Base-by-base conservation (phyloP, 2,797 vertebrate species). In the Gymnoscopelus braueri region DNA sequence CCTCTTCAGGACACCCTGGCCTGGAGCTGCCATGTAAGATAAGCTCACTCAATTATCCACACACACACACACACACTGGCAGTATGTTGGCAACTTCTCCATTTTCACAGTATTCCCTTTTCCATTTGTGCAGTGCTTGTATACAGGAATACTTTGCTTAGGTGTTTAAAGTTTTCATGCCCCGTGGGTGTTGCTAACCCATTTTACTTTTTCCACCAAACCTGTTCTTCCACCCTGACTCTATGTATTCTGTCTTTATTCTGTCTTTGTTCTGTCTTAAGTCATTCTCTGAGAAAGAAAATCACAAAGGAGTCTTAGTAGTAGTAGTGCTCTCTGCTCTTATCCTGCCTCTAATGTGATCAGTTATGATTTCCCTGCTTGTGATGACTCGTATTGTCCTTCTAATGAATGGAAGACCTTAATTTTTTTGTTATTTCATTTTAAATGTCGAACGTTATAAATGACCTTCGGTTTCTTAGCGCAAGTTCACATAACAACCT, bases 21-120 rank as follows among this genome's bases (percentile, higher is more conserved):
- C 91, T 99, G 83, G 97, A 98, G 89, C 86, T 99, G 79, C 98
- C 98, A 0, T 85, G 98, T 99, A 96, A 96, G 97, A 89, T 47
- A 1, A 44, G 67, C 39, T n/a, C 52, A 52, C 60, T 6, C 8
- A 49, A 11, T 10, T 59, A 10, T 8, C 48, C 47, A 2, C 14
- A 35, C 13, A 35, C 15, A 12, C 56, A 61, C 32, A 24, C 29
- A 19, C 44, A 54, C 44, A 63, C 47, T 56, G 19, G 11, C n/a
- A 11, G 2, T 5, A 19, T 14, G 29, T 50, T 23, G 48, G 13
- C 7, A 11, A 60, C n/a, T 69, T 44, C 11, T 60, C 2, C 10
- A 39, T 39, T 35, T 19, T 23, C 23, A 51, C 8, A 52, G 15
- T 3, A 13, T 39, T 71, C 5, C 8, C 19, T 56, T 23, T 56